Conservation (phyloP, 2,888 invertebrate species). For the Escarpia spicata region DNA sequence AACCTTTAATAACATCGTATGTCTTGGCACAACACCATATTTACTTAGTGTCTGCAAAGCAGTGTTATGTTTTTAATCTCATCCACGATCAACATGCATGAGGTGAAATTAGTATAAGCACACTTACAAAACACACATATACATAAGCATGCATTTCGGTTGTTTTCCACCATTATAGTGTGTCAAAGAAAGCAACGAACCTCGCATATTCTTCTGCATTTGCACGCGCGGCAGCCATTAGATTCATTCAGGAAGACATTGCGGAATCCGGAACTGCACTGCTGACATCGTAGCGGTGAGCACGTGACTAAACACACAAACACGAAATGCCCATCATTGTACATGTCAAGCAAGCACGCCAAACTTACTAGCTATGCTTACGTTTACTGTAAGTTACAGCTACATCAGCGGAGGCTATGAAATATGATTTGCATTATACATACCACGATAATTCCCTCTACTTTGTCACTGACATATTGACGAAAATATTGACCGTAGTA, state of each 20-base stretch:
- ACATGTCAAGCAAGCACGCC: too few relatives aligned
- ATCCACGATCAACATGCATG: neutral
- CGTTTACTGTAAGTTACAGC: too few relatives aligned
- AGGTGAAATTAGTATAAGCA: neutral
- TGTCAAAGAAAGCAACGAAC: neutral
- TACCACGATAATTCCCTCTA: too few relatives aligned
- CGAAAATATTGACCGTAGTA: too few relatives aligned
- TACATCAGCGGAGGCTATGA: too few relatives aligned
- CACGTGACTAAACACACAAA: neutral
- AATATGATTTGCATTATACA: too few relatives aligned
- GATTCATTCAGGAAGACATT: neutral
- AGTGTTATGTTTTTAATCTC: neutral
- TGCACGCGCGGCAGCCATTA: neutral
- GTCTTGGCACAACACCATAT: neutral
- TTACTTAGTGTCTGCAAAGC: neutral
- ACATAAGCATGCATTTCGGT: neutral
- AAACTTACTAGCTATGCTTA: too few relatives aligned
- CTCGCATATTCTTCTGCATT: neutral
- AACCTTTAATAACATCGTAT: too few relatives aligned
- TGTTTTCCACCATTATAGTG: neutral
- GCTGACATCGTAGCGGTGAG: neutral
- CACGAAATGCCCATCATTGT: neutral
- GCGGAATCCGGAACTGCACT: neutral
- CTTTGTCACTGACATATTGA: too few relatives aligned
- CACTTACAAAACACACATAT: neutral